These are phyloP conservation scores for Lepidochitona cinerea DNA, from an alignment of 2,888 invertebrate species.

Conservation along the genomic window DNA sequence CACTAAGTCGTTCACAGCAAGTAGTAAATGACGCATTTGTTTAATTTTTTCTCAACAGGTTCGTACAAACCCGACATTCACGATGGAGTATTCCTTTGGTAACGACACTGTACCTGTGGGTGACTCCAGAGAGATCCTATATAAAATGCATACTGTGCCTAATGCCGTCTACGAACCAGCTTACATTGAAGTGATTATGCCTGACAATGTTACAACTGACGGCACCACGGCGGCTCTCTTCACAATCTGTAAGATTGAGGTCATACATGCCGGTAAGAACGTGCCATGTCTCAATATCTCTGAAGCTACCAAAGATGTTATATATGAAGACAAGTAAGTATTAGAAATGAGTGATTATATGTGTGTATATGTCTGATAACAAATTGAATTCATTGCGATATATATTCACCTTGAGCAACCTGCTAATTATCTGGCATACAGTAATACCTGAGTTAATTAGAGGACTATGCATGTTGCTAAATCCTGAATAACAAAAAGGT, in stretches of 20 bases:
- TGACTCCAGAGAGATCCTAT: slow-evolving; percentile 35
- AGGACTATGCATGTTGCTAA: no score
- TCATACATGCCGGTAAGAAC: slow-evolving; percentile 56
- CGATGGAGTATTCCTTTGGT: slow-evolving; percentile 31
- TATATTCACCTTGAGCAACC: no score
- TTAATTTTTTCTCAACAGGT: slow-evolving; percentile 33
- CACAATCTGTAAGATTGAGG: slow-evolving; percentile 51
- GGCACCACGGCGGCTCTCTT: slow-evolving; percentile 37
- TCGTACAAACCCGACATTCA: slow-evolving; percentile 35
- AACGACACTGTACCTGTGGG: slow-evolving; percentile 34
- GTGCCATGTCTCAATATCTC: slow-evolving; percentile 54
- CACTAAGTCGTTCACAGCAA: no score
- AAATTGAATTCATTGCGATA: no score
- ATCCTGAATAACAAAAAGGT: no score
- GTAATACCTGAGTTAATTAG: no score
- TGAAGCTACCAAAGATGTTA: neutral
- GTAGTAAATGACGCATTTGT: no score
- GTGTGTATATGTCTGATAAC: neutral
- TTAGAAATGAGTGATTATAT: no score
- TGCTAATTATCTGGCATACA: no score
- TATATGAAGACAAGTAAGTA: neutral
- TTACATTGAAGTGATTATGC: slow-evolving; percentile 61
- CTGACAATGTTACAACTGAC: slow-evolving; percentile 30
- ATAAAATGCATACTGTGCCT: slow-evolving; percentile 44
- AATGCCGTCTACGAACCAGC: slow-evolving; percentile 47